Conservation (phyloP, 2,113 vertebrate species). For the Lophius piscatorius region DNA sequence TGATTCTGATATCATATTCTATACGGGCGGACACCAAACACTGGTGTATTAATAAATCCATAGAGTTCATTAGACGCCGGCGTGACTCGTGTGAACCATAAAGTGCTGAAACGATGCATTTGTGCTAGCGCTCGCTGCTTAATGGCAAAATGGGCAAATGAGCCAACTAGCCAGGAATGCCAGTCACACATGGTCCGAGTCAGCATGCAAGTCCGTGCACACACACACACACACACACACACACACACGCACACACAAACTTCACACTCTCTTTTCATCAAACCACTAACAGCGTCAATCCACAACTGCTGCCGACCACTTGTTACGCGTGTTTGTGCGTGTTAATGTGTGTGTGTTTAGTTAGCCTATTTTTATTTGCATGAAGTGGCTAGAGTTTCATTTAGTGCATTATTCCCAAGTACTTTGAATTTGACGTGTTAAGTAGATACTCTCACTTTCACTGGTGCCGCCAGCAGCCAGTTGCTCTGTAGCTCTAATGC, state of each 20-base stretch:
- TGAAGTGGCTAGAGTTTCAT: constrained; percentile 51
- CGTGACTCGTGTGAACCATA: constrained; percentile 42
- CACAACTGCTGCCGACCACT: constrained; percentile 14
- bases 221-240: constrained; percentile 9
- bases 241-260: constrained; percentile 10
- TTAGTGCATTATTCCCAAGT: constrained; percentile 42
- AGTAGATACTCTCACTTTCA: constrained; percentile 66
- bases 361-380: constrained; percentile 19
- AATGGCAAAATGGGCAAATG: constrained; percentile 55
- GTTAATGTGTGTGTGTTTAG: constrained; percentile 7
- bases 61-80: constrained; percentile 9
- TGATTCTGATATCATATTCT: background rate
- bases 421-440: constrained; percentile 62
- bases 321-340: constrained; percentile 1
- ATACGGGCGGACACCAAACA: constrained; percentile 1
- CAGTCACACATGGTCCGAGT: constrained; percentile 47
- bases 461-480: constrained; percentile 29
- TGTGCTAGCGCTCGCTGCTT: constrained; percentile 27
- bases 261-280: constrained; percentile 17
- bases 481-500: constrained; percentile 12
- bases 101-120: constrained; percentile 37
- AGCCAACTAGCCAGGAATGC: constrained; percentile 56
- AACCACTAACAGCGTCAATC: constrained; percentile 27
- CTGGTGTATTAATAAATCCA: constrained; percentile 30
- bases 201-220: constrained; percentile 20